phyloP scores from a whole-genome alignment of 2,797 vertebrate species.

The Sebastes elongatus region DNA sequence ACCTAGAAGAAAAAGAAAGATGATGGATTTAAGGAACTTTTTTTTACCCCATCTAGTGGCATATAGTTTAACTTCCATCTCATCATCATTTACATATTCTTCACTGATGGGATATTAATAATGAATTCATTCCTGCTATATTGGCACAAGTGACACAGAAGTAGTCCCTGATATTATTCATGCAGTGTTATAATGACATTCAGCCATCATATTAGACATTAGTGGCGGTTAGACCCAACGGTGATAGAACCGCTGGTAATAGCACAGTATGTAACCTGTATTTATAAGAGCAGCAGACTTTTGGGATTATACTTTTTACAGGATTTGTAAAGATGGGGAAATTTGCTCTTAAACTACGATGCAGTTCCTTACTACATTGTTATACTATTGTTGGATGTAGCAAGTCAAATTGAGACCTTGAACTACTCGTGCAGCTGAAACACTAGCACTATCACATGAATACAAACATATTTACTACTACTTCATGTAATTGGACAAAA shows the following conservation, averaged over 20 bases:
- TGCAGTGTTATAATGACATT: background rate
- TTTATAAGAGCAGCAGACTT: background rate
- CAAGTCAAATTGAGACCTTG: background rate
- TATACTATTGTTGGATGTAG: background rate
- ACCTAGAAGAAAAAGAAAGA: background rate
- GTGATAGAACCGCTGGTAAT: background rate
- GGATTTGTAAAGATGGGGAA: background rate
- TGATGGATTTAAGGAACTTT: background rate
- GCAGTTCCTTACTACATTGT: background rate
- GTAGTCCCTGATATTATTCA: background rate
- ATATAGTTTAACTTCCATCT: background rate
- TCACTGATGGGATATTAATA: background rate
- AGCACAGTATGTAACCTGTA: background rate
- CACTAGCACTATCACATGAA: background rate
- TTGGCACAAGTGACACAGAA: background rate
- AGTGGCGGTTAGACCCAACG: background rate
- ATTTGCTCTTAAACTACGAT: background rate
- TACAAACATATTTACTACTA: background rate
- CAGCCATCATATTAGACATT: background rate
- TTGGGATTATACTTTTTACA: background rate
- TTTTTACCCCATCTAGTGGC: background rate
- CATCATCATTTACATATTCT: background rate
- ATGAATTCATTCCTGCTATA: background rate
- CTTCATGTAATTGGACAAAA: background rate
- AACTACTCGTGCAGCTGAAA: background rate